Evolutionary conservation across 2,888 invertebrate genomes (phyloP), one percentile per base, ranked within the genome.

Genomic region (Microchrysa polita): DNA sequence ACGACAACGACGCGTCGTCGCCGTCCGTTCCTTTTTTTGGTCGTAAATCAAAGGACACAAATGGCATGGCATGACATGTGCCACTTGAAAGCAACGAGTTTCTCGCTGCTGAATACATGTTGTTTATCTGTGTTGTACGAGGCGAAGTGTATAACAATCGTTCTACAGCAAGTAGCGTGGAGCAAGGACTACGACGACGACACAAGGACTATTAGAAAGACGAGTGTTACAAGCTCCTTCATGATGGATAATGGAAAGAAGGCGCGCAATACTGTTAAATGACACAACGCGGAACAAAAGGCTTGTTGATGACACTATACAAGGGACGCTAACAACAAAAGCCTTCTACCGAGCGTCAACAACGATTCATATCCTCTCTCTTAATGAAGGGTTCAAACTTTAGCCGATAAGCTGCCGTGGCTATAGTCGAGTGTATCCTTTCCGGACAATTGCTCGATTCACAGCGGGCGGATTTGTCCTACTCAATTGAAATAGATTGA

Each of bases 41-140:
- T 69, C 69, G 55, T 69, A 69, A 69, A 69, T 69, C 69, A 69
- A 69, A 69, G 69, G 69, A 69, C 69, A 69, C 69, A 69, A 69
- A 69, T 69, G 69, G 69, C 69, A 42, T 40, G 69, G 69, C 55
- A 69, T 55, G 69, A 69, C 69, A 55, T 69, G 55, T 69, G 69
- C 69, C 69, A 69, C 69, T 69, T 69, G 69, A 55, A 22, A 20
- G 55, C 55, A n/a, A 22, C 48, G 16, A 2, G 27, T 7, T 34
- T 7, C 42, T 65, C 65, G 42, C 48, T n/a, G n/a, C n/a, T 48
- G 20, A 65, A 14, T 44, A 12, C 27, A 9, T 52, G 12, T 12
- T 10, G 52, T 10, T 52, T 14, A 7, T 7, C 7, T 34, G 27
- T 34, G 27, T 34, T 10, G 52, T 14, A 52, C 18, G 48, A 48